phyloP scores from a whole-genome alignment of 1,140 invertebrate species.

The Orussus abietinus region DNA sequence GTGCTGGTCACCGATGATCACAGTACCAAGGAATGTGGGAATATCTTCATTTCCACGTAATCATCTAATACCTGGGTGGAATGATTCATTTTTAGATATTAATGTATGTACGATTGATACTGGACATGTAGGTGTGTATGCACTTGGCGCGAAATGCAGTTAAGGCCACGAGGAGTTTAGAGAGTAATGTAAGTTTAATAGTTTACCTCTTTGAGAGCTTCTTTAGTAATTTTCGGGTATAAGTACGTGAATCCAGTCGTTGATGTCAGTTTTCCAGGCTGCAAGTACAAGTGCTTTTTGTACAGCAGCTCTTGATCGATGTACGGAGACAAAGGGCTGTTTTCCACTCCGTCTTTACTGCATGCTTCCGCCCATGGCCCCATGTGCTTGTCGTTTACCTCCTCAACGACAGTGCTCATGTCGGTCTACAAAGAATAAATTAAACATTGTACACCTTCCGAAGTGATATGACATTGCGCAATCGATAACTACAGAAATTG shows the following conservation, averaged over 20 bases:
- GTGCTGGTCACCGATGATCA: too few relatives aligned
- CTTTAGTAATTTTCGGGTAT: conserved; percentile 60
- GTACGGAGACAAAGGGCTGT: conserved; percentile 84
- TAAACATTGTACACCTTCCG: conserved; percentile 5
- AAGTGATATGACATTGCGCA: conserved; percentile 4
- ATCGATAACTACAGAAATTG: neutral
- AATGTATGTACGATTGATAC: too few relatives aligned
- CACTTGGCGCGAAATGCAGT: too few relatives aligned
- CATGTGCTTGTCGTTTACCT: conserved; percentile 90
- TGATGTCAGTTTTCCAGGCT: conserved; percentile 63
- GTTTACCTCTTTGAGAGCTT: conserved; percentile 59
- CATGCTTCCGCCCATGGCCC: conserved; percentile 85
- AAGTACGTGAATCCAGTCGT: conserved; percentile 56
- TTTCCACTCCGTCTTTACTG: conserved; percentile 67
- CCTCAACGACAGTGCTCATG: conserved; percentile 74
- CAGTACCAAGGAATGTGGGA: conserved; percentile 61
- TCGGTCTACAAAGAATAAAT: conserved; percentile 56
- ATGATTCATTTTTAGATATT: conserved; percentile 11
- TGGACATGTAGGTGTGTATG: too few relatives aligned
- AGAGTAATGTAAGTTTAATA: conserved; percentile 13
- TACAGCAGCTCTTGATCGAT: conserved; percentile 76
- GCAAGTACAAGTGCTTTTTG: conserved; percentile 74
- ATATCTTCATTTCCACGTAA: conserved; percentile 68
- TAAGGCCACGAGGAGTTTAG: too few relatives aligned
- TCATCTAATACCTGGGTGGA: conserved; percentile 63